phyloP scores from a whole-genome alignment of 2,113 vertebrate species.

The Macroglossus sobrinus region DNA sequence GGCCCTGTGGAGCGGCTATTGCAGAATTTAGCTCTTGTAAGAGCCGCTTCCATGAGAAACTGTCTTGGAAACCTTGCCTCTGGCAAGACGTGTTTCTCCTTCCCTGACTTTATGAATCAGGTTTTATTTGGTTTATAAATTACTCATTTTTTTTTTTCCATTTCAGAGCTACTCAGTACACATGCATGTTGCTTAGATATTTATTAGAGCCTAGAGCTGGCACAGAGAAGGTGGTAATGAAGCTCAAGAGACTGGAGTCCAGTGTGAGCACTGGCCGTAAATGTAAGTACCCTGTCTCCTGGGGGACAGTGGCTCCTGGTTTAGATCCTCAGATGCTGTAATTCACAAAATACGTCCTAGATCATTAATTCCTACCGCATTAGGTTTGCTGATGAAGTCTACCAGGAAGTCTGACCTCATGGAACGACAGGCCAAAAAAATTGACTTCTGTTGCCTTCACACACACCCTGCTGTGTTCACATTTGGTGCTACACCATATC shows the following conservation, averaged over 20 bases:
- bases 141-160: conserved; percentile 70
- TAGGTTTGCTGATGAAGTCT: neutral
- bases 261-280: conserved; percentile 94
- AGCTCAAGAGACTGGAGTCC: conserved; percentile 90
- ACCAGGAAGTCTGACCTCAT: neutral
- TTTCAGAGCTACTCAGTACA: conserved; percentile 94
- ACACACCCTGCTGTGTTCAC: neutral
- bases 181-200: conserved; percentile 91
- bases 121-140: conserved; percentile 62
- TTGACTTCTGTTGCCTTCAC: neutral
- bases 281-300: conserved; percentile 88
- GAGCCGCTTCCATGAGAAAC: neutral
- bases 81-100: neutral
- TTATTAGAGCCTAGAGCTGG: conserved; percentile 85
- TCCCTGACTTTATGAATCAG: neutral
- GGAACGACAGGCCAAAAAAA: neutral
- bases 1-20: neutral
- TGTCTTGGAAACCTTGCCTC: neutral
- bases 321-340: neutral
- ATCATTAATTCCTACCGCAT: neutral
- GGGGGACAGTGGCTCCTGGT: conserved; percentile 43
- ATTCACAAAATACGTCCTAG: neutral
- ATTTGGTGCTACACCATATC: fast-evolving
- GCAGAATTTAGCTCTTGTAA: conserved; percentile 35
- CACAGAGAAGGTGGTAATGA: conserved; percentile 85